phyloP scores from a whole-genome alignment of 2,797 vertebrate genomes.

The Schizothorax lantsangensis region DNA sequence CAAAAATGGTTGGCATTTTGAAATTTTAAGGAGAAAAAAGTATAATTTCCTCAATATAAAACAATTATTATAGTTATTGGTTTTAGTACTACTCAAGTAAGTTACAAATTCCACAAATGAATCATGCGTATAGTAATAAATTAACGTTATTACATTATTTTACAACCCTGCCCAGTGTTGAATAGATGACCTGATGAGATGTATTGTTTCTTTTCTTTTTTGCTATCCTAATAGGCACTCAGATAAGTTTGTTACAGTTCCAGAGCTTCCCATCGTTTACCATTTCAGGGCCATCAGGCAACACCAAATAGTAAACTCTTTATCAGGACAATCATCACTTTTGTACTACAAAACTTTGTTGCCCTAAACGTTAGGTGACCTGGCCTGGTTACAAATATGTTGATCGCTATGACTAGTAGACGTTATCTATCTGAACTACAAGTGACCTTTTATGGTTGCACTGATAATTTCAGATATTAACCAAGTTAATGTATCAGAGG shows the following conservation, averaged over 20 bases:
- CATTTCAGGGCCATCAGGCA: neutral
- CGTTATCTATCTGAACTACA: neutral
- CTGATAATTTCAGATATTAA: neutral
- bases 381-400: neutral
- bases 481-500: neutral
- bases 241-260: too few species aligned
- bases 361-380: conserved; percentile 10
- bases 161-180: neutral
- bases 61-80: neutral
- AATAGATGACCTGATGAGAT: neutral
- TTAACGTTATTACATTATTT: neutral
- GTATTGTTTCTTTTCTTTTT: neutral
- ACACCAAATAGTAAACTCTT: neutral
- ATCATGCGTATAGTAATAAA: neutral
- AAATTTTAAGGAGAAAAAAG: neutral
- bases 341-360: neutral
- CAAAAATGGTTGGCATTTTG: neutral
- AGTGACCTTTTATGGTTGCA: neutral
- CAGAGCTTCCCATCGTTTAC: neutral
- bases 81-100: neutral
- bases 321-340: neutral
- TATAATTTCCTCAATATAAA: neutral
- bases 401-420: neutral
- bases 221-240: neutral
- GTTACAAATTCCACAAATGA: neutral